Conservation (phyloP, 2,888 invertebrate species). For the Anticlea derivata region DNA sequence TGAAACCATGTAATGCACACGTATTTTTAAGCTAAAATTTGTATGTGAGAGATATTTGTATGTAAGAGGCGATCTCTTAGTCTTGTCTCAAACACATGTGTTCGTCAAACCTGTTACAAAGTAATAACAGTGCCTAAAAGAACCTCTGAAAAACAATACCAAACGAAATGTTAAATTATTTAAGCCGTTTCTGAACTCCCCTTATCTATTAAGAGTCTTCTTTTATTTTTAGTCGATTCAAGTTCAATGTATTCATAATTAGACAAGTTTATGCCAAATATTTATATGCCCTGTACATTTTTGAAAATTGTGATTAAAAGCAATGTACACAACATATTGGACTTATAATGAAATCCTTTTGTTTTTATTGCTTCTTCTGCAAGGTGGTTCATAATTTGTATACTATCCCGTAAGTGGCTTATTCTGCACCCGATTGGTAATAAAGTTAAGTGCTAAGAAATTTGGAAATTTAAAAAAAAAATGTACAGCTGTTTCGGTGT, state of each 20-base stretch:
- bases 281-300: slow-evolving; percentile 69
- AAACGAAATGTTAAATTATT: slow-evolving; percentile 59
- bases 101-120: slow-evolving; percentile 47
- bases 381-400: background rate
- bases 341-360: slow-evolving; percentile 41
- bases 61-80: too few species aligned
- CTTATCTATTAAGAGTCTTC: slow-evolving; percentile 66
- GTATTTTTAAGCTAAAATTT: slow-evolving; percentile 44
- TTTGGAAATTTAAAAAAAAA: too few species aligned
- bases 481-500: too few species aligned
- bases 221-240: slow-evolving; percentile 54
- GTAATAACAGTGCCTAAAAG: slow-evolving; percentile 69
- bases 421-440: too few species aligned
- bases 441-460: too few species aligned
- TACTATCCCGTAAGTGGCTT: too few species aligned
- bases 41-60: slow-evolving; percentile 40
- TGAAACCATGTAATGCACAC: slow-evolving; percentile 34
- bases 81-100: slow-evolving; percentile 37
- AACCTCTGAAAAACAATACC: slow-evolving; percentile 67
- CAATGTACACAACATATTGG: slow-evolving; percentile 55
- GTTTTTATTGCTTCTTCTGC: slow-evolving; percentile 30
- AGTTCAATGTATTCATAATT: slow-evolving; percentile 58
- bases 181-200: slow-evolving; percentile 67
- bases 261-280: slow-evolving; percentile 73
- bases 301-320: slow-evolving; percentile 63